Evolutionary conservation across 1,140 invertebrate species (phyloP).

Genomic region (Panagrolaimus sp.): DNA sequence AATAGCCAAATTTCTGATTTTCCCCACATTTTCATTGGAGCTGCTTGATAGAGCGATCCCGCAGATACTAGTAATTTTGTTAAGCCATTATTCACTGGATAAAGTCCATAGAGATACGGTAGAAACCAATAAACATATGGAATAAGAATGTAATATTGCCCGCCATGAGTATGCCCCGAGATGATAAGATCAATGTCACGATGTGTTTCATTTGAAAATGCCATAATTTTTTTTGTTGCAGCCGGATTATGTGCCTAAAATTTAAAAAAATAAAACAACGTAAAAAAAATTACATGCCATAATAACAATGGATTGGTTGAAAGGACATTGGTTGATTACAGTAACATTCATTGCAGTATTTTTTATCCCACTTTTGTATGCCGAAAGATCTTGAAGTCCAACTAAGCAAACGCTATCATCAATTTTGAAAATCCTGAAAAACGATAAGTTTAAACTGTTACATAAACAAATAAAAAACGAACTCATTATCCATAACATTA

Average conservation of each 20-base stretch:
- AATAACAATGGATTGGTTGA: not conserved
- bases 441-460: conserved; percentile 23
- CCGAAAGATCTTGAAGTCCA: conserved; percentile 43
- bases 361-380: conserved; percentile 25
- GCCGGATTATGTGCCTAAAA: conserved; percentile 46
- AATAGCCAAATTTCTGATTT: conserved; percentile 42
- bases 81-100: conserved; percentile 29
- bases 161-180: conserved; percentile 39
- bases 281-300: too few species aligned
- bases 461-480: not conserved
- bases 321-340: conserved; percentile 24
- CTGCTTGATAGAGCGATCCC: conserved; percentile 45
- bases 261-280: too few species aligned
- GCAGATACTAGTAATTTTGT: conserved; percentile 42
- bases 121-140: conserved; percentile 45
- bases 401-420: conserved; percentile 33
- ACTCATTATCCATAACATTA: too few species aligned
- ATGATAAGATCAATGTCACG: conserved; percentile 40
- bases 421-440: conserved; percentile 12
- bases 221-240: conserved; percentile 34
- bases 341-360: conserved; percentile 34
- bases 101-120: conserved; percentile 45
- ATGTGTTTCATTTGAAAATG: conserved; percentile 14
- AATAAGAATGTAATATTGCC: conserved; percentile 38
- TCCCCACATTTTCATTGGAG: conserved; percentile 48